phyloP scores from a whole-genome alignment of 1,140 invertebrate species.

The Vanessa atalanta region DNA sequence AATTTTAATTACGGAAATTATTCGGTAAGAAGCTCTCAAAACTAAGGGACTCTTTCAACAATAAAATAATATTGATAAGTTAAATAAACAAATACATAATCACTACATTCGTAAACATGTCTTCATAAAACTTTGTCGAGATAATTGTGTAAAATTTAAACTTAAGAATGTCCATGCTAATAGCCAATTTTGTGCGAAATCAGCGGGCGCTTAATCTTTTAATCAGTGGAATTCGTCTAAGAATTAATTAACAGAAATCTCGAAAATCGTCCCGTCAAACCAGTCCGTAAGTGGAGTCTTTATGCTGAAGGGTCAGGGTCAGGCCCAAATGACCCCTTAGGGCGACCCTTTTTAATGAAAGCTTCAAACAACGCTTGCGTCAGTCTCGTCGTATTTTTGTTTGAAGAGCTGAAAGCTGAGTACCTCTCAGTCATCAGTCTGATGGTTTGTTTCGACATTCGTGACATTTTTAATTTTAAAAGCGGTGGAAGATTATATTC shows the following conservation, averaged over 20 bases:
- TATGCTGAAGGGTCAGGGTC: conserved; percentile 33
- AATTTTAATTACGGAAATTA: too few relatives aligned
- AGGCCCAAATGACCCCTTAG: conserved; percentile 32
- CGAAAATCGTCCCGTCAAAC: conserved; percentile 21
- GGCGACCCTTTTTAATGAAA: conserved; percentile 42
- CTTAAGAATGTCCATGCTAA: neutral
- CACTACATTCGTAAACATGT: neutral
- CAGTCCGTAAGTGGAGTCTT: conserved; percentile 28
- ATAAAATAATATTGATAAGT: too few relatives aligned
- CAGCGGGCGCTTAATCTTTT: neutral
- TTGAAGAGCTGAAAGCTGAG: conserved; percentile 27
- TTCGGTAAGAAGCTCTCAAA: too few relatives aligned
- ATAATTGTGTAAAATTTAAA: neutral
- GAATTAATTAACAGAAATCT: conserved; percentile 22
- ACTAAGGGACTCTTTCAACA: too few relatives aligned
- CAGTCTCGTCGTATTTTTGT: conserved; percentile 33
- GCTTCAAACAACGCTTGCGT: conserved; percentile 34
- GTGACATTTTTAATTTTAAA: conserved; percentile 17
- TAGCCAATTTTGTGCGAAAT: neutral
- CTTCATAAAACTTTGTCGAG: too few relatives aligned
- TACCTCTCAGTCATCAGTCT: conserved; percentile 16
- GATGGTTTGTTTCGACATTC: conserved; percentile 30
- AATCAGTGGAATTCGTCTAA: neutral
- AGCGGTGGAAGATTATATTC: neutral
- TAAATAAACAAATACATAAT: neutral